phyloP scores from a whole-genome alignment of 2,113 vertebrate genomes.

The Neogale vison region DNA sequence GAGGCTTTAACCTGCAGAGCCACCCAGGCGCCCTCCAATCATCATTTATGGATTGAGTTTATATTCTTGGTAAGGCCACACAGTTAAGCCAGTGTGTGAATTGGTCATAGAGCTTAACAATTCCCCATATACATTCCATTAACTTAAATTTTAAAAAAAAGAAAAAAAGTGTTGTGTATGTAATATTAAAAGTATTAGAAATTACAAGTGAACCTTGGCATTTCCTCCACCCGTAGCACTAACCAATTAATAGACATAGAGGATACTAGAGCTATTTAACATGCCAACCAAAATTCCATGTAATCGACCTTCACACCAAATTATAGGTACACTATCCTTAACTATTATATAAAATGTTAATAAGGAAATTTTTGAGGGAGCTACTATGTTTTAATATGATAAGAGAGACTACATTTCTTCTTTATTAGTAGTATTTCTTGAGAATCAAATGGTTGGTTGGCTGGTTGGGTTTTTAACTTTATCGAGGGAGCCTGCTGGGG shows the following conservation, averaged over 20 bases:
- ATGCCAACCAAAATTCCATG: not conserved
- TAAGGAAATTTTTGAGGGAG: not conserved
- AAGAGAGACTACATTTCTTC: constrained; percentile 11
- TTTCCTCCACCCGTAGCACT: no score
- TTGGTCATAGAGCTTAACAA: not conserved
- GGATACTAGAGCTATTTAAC: not conserved
- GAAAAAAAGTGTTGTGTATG: not conserved
- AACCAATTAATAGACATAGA: not conserved
- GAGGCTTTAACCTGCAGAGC: no score
- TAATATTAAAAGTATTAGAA: constrained; percentile 17
- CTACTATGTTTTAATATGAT: constrained; percentile 50
- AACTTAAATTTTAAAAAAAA: not conserved
- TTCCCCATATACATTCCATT: not conserved
- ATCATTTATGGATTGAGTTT: not conserved
- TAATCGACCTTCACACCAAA: not conserved
- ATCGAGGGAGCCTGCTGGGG: not conserved
- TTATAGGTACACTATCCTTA: not conserved
- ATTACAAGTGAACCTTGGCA: not conserved
- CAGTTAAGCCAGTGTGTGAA: not conserved
- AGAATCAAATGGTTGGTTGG: not conserved
- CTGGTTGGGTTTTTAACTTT: not conserved
- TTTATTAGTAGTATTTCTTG: constrained; percentile 42
- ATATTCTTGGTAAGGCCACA: not conserved
- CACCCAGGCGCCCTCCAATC: not conserved
- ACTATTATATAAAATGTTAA: not conserved